Conservation (phyloP, 2,797 vertebrate species). For the Pseudochirops cupreus region DNA sequence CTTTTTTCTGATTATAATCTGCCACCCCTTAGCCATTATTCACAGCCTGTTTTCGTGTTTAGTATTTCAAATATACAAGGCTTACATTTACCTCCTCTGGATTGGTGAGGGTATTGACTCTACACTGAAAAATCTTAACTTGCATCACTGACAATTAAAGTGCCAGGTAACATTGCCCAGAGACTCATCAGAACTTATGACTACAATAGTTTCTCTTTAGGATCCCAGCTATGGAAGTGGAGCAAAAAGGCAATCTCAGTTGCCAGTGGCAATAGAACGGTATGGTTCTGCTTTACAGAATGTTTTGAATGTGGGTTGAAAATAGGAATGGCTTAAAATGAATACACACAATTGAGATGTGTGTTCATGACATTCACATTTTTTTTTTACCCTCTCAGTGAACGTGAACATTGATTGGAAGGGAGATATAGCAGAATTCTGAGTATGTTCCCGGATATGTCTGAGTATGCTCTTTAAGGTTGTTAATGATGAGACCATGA, state of each 20-base stretch:
- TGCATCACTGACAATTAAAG: slow-evolving; percentile 71
- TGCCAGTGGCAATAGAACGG: slow-evolving; percentile 61
- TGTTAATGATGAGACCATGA: slow-evolving; percentile 10
- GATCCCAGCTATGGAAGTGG: slow-evolving; percentile 65
- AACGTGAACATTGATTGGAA: slow-evolving; percentile 25
- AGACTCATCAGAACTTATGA: slow-evolving; percentile 38
- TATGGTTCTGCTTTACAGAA: slow-evolving; percentile 54
- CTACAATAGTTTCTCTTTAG: slow-evolving; percentile 62
- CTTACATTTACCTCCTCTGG: slow-evolving; percentile 69
- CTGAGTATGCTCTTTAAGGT: neutral
- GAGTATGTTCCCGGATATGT: slow-evolving; percentile 11
- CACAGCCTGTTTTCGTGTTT: slow-evolving; percentile 68
- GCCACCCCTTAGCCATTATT: slow-evolving; percentile 69
- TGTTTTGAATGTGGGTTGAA: slow-evolving; percentile 42
- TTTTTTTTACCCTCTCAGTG: slow-evolving; percentile 60
- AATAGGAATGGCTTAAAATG: slow-evolving; percentile 47
- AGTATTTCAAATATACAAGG: slow-evolving; percentile 69
- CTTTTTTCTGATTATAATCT: slow-evolving; percentile 57
- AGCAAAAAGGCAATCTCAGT: slow-evolving; percentile 56
- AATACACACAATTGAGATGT: slow-evolving; percentile 25
- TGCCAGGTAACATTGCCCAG: slow-evolving; percentile 58
- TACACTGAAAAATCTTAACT: slow-evolving; percentile 70
- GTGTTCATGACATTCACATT: slow-evolving; percentile 9
- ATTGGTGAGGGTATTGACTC: slow-evolving; percentile 63
- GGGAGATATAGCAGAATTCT: slow-evolving; percentile 31